phyloP scores from a whole-genome alignment of 1,140 invertebrate genomes.

The Cydia fagiglandana region DNA sequence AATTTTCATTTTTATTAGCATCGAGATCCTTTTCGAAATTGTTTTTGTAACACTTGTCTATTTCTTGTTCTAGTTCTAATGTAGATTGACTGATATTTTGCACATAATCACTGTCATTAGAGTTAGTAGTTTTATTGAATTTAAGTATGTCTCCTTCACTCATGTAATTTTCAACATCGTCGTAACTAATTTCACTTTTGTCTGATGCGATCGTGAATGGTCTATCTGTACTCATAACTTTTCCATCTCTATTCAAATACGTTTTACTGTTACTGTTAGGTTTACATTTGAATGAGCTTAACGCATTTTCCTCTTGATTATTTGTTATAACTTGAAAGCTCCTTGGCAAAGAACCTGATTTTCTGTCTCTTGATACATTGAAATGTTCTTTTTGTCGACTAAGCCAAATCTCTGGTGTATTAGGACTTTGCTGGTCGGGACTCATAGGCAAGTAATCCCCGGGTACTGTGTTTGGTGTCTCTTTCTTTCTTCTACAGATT shows the following conservation, averaged over 20 bases:
- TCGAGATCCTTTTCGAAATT: conserved; percentile 72
- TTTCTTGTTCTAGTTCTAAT: conserved; percentile 76
- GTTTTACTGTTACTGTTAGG: conserved; percentile 75
- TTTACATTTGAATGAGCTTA: conserved; percentile 73
- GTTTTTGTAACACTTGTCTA: conserved; percentile 76
- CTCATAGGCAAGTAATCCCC: conserved; percentile 72
- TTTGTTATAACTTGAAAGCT: conserved; percentile 84
- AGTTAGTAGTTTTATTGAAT: conserved; percentile 78
- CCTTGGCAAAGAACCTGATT: conserved; percentile 88
- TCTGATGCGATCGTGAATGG: conserved; percentile 88
- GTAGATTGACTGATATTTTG: conserved; percentile 77
- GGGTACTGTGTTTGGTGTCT: conserved; percentile 49
- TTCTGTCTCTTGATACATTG: conserved; percentile 78
- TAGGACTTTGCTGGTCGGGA: conserved; percentile 74
- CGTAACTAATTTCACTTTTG: conserved; percentile 80
- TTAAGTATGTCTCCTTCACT: conserved; percentile 75
- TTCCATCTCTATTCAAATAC: conserved; percentile 78
- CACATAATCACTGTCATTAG: conserved; percentile 71
- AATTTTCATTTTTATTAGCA: conserved; percentile 65
- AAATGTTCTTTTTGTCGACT: conserved; percentile 78
- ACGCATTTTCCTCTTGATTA: conserved; percentile 61
- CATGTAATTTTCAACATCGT: conserved; percentile 80
- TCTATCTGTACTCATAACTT: conserved; percentile 75
- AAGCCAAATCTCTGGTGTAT: conserved; percentile 77
- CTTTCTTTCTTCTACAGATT: conserved; percentile 63